Percentiles rank a stretch among this genome's conserved stretches.
phyloP scores from a whole-genome alignment of 2,888 invertebrate species.

The Tineola bisselliella region DNA sequence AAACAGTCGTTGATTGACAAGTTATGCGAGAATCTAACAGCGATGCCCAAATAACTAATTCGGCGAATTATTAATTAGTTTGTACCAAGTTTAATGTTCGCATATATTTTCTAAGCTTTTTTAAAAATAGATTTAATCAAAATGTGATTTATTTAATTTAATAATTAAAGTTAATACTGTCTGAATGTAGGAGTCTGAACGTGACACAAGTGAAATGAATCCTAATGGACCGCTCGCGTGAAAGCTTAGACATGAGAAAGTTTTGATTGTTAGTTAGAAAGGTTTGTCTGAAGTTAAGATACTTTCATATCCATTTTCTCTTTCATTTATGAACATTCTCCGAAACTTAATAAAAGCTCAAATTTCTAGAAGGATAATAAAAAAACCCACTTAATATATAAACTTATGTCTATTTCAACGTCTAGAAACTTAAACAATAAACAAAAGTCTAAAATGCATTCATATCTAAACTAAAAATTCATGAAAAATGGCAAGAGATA shows the following conservation, averaged over 20 bases:
- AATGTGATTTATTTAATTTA: too few species aligned
- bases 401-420: neutral
- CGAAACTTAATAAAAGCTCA: neutral
- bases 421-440: neutral
- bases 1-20: too few species aligned
- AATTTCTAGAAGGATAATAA: neutral
- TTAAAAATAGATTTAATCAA: too few species aligned
- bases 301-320: neutral
- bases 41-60: too few species aligned
- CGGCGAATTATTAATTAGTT: too few species aligned
- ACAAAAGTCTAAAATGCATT: neutral
- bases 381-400: neutral
- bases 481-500: neutral
- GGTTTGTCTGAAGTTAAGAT: neutral
- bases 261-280: neutral
- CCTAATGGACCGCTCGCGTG: neutral
- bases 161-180: neutral
- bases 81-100: too few species aligned
- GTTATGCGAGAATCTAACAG: too few species aligned
- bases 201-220: neutral
- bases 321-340: neutral
- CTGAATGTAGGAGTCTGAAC: neutral
- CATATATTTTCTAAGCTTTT: too few species aligned
- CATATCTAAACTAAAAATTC: neutral
- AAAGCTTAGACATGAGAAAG: neutral